phyloP scores from a whole-genome alignment of 2,888 invertebrate species.

The Dexiosoma caninum region DNA sequence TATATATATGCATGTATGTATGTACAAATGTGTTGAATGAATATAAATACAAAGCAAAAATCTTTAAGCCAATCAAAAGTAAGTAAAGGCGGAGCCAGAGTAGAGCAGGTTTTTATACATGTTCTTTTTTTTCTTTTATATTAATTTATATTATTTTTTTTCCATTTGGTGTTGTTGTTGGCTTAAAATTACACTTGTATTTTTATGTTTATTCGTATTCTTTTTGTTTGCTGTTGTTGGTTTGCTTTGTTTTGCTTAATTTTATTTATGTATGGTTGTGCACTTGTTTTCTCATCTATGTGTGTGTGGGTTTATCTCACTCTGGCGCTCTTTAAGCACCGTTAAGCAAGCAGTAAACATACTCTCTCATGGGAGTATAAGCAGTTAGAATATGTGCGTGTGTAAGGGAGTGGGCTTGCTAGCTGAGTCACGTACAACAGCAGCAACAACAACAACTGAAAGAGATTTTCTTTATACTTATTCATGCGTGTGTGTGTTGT shows the following conservation, averaged over 20 bases:
- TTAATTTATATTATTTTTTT: slow-evolving; percentile 55
- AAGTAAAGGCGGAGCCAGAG: slow-evolving; percentile 74
- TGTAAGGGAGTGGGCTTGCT: neutral
- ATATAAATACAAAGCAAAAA: slow-evolving; percentile 62
- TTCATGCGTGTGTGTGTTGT: neutral
- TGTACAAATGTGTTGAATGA: slow-evolving; percentile 1
- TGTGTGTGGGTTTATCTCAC: slow-evolving; percentile 74
- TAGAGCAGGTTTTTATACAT: slow-evolving; percentile 71
- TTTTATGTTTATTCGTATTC: slow-evolving; percentile 33
- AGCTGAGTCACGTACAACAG: neutral
- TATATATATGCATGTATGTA: neutral
- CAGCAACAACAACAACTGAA: too few relatives aligned
- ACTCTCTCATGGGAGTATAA: slow-evolving; percentile 59
- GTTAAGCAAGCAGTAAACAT: slow-evolving; percentile 57
- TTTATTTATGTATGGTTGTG: slow-evolving; percentile 64
- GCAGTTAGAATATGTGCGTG: too few relatives aligned
- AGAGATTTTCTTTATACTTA: slow-evolving; percentile 20
- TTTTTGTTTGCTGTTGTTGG: neutral
- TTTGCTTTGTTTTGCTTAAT: slow-evolving; percentile 51
- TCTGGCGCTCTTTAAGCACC: slow-evolving; percentile 68
- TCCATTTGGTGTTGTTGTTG: slow-evolving; percentile 67
- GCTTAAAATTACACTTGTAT: slow-evolving; percentile 53
- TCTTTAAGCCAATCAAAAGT: slow-evolving; percentile 74
- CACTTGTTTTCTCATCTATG: slow-evolving; percentile 60
- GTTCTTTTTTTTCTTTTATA: slow-evolving; percentile 7